Evolutionary conservation across 30 jellyfish, hydroid and myxozoan genomes (phyloP).

Genomic region (Cassiopea xamachana): DNA sequence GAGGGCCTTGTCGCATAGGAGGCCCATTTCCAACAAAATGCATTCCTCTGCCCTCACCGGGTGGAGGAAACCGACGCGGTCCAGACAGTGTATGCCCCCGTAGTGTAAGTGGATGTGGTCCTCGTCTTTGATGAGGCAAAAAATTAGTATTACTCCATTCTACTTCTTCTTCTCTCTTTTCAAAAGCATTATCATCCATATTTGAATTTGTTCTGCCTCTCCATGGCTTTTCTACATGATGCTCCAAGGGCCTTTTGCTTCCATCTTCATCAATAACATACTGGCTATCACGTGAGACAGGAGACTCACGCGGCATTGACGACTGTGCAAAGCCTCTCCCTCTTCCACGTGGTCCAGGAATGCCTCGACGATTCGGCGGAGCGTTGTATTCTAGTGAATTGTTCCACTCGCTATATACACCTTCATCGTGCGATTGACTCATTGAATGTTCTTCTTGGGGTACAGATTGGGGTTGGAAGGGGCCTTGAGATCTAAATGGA

Average conservation of each 20-base stretch:
- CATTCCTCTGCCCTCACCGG: constrained; percentile 30
- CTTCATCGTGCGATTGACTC: constrained; percentile 1
- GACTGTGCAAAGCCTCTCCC: constrained; percentile 52
- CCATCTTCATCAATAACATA: constrained; percentile 28
- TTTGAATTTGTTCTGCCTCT: constrained; percentile 31
- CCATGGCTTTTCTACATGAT: constrained; percentile 29
- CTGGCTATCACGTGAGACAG: constrained; percentile 26
- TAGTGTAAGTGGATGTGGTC: constrained; percentile 60
- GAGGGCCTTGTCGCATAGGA: constrained; percentile 44
- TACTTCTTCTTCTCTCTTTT: neutral
- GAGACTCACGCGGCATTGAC: constrained; percentile 2
- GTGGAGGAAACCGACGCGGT: constrained; percentile 52
- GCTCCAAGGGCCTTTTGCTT: constrained; percentile 11
- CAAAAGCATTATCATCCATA: neutral
- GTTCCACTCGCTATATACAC: constrained; percentile 14
- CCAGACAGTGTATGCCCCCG: constrained; percentile 43
- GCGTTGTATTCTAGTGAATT: neutral
- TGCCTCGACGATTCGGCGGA: neutral
- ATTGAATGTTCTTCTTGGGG: neutral
- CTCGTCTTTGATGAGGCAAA: constrained; percentile 47
- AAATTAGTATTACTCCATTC: constrained; percentile 37
- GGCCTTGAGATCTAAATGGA: neutral
- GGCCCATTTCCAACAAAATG: constrained; percentile 48
- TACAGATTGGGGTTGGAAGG: constrained; percentile 3
- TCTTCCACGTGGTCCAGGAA: constrained; percentile 57